Conservation (phyloP, 1,140 invertebrate species). For the Solenopsis invicta region DNA sequence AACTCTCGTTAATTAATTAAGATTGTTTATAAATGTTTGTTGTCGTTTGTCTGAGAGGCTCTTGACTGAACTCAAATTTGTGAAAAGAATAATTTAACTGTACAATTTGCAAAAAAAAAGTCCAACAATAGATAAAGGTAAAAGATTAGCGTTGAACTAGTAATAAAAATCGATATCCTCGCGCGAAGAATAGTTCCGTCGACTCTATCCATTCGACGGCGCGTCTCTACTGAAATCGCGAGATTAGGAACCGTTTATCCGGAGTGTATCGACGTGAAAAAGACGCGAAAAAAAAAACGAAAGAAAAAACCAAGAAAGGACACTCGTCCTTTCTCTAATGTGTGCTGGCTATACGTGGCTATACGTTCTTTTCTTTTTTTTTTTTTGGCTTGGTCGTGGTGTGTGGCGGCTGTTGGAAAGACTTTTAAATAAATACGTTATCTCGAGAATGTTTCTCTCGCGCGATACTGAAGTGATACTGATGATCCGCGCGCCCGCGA, state of each 20-base stretch:
- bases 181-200: conserved; percentile 14
- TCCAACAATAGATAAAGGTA: neutral
- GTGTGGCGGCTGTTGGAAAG: conserved; percentile 75
- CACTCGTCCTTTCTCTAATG: conserved; percentile 35
- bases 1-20: neutral
- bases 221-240: conserved; percentile 38
- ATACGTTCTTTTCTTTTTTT: conserved; percentile 43
- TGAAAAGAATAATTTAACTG: neutral
- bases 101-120: neutral
- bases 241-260: neutral
- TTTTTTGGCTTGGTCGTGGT: conserved; percentile 76
- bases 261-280: conserved; percentile 13
- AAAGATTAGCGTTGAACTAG: neutral
- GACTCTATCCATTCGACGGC: conserved; percentile 41
- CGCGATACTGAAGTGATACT: conserved; percentile 54
- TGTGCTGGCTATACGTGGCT: conserved; percentile 60
- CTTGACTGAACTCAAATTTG: neutral
- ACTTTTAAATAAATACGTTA: conserved; percentile 70
- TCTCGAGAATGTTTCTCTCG: conserved; percentile 44
- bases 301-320: conserved; percentile 11
- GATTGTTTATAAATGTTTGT: neutral
- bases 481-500: conserved; percentile 52
- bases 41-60: neutral
- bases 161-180: neutral
- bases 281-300: conserved; percentile 15